phyloP scores from a whole-genome alignment of 2,113 vertebrate species.

The Pelecanus crispus region DNA sequence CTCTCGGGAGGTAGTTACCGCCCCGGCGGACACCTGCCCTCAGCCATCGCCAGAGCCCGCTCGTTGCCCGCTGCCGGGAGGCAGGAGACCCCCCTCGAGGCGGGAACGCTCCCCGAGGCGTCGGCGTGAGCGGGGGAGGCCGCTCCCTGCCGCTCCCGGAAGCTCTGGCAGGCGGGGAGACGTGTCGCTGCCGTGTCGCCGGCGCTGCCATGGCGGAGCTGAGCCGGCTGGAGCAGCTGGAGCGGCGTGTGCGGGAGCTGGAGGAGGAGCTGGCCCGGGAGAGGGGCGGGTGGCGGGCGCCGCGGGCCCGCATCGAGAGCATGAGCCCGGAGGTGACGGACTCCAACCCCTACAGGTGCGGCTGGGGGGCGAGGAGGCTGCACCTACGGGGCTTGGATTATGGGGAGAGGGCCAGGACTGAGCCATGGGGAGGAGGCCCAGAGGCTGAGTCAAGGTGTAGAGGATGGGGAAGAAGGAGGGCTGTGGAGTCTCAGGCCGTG shows the following conservation, averaged over 20 bases:
- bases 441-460: not conserved
- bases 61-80: rapidly evolving
- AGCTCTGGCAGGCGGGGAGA: not conserved
- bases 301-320: constrained; percentile 77
- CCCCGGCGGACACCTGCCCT: rapidly evolving
- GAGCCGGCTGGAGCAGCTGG: constrained; percentile 73
- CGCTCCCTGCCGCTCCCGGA: not conserved
- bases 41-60: rapidly evolving
- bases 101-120: not conserved
- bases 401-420: not conserved
- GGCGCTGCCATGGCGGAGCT: constrained; percentile 42
- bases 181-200: not conserved
- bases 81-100: rapidly evolving
- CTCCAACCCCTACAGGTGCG: constrained; percentile 94
- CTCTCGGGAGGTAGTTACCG: rapidly evolving
- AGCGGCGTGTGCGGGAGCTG: constrained; percentile 79
- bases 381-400: not conserved
- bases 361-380: not conserved
- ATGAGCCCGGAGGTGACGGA: constrained; percentile 94
- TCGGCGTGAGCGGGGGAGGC: not conserved
- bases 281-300: not conserved
- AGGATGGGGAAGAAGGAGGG: not conserved
- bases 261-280: constrained; percentile 78
- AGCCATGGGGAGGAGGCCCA: not conserved
- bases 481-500: not conserved